Evolutionary conservation across 2,888 invertebrate genomes (phyloP), one percentile per base, ranked within the genome.

Genomic region (Athalia circularis): DNA sequence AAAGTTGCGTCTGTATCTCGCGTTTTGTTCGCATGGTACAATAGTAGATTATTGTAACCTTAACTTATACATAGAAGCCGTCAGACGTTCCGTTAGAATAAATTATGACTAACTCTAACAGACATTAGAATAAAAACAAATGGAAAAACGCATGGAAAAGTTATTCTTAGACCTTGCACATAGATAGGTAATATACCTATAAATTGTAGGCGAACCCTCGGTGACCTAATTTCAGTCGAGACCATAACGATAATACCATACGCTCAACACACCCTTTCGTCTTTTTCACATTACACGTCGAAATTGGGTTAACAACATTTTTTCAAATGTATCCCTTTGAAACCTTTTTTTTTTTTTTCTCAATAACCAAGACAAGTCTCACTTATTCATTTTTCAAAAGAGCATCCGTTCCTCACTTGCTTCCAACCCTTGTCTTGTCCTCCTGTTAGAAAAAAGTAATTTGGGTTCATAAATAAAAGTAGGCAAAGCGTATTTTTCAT

Each of bases 141-240:
- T 9, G 9, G 11, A 4, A 13, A 29, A 15, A 62, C 5, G 3
- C 57, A 47, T 57, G 72, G 59, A 72, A 72, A 68, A 13, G 13
- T 47, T 68, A 68, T 68, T 57, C 29, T 57, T 15, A 11, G 45
- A 54, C 57, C 43, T 11, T 43, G 54, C 29, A 68, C 11, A 52
- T 54, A 48, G 13, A 67, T 50, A 15, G 15, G 8, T n/a, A n/a
- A n/a, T n/a, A n/a, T n/a, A n/a, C 50, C 4, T 7, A 11, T 59
- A 11, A 59, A 72, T 72, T 57, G 45, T 9, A 57, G 70, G 47
- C 74, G 50, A 75, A 62, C 75, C 75, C 75, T 64, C 64, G 75
- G 50, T 64, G 75, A 75, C 75, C 75, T 75, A 62, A 75, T 75
- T 75, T 75, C 43, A 48, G 50, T 50, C n/a, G 64, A 75, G 75